Conservation (phyloP, 2,888 invertebrate species). For the Lasioglossum pauxillum region DNA sequence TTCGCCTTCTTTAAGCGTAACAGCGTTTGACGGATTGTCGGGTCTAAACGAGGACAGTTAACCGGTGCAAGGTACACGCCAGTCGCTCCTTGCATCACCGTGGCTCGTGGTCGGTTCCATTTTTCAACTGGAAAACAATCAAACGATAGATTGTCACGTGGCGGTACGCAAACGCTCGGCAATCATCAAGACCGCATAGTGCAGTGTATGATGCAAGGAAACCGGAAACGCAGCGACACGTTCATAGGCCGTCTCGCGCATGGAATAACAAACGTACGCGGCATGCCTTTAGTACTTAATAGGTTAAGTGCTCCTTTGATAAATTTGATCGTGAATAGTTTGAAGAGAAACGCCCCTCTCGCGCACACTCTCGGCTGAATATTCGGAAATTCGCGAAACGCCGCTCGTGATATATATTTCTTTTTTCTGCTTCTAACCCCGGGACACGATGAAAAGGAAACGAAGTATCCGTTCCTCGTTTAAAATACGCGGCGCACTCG, state of each 20-base stretch:
- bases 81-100: background rate
- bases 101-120: background rate
- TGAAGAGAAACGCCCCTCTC: background rate
- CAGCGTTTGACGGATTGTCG: background rate
- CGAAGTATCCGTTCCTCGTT: background rate
- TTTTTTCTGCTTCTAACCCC: background rate
- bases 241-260: slow-evolving; percentile 17
- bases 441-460: background rate
- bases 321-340: slow-evolving; percentile 21
- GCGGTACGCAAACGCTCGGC: background rate
- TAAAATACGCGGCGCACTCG: background rate
- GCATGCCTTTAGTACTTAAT: slow-evolving; percentile 16
- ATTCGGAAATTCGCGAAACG: slow-evolving; percentile 7
- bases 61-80: background rate
- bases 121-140: slow-evolving; percentile 7
- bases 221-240: slow-evolving; percentile 24
- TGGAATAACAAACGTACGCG: slow-evolving; percentile 25
- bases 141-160: background rate
- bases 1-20: background rate
- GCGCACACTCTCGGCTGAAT: background rate
- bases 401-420: background rate
- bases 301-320: slow-evolving; percentile 27
- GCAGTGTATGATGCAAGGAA: slow-evolving; percentile 2
- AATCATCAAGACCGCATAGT: background rate
- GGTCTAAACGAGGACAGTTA: background rate